Percentiles rank a stretch among this genome's conserved stretches.
phyloP scores from a whole-genome alignment of 2,888 invertebrate genomes.

The Drosophila longiperda region DNA sequence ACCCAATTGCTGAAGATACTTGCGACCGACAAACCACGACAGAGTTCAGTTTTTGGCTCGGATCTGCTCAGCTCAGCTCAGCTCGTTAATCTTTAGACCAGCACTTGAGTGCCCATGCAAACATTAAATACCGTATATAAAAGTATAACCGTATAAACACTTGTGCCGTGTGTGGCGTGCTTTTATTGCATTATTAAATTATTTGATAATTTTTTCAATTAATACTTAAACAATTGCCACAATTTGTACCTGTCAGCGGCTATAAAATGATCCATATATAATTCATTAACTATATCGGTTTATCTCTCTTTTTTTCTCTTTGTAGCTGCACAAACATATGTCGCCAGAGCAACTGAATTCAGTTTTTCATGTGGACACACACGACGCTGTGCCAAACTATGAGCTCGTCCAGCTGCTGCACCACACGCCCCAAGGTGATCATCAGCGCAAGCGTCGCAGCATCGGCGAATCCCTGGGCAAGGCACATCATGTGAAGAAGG shows the following conservation, averaged over 20 bases:
- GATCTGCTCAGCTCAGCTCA: conserved; percentile 38
- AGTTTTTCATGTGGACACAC: conserved; percentile 92
- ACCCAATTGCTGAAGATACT: conserved; percentile 76
- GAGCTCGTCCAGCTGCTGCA: conserved; percentile 92
- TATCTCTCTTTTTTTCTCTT: background rate
- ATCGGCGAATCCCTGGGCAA: conserved; percentile 72
- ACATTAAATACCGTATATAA: conserved; percentile 42
- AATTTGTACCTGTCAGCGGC: conserved; percentile 64
- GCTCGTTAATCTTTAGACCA: conserved; percentile 68
- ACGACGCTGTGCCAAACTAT: conserved; percentile 92
- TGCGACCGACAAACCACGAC: conserved; percentile 36
- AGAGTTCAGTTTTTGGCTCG: conserved; percentile 3
- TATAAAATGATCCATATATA: conserved; percentile 15
- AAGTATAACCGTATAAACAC: conserved; percentile 58
- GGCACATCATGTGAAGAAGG: conserved; percentile 85
- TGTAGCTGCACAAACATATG: conserved; percentile 95
- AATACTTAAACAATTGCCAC: conserved; percentile 67
- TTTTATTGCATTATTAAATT: conserved; percentile 65
- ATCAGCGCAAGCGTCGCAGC: conserved; percentile 77
- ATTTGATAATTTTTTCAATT: conserved; percentile 69
- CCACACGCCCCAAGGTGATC: conserved; percentile 82
- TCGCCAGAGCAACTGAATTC: conserved; percentile 91
- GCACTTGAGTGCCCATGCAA: conserved; percentile 36
- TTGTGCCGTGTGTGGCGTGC: conserved; percentile 32
- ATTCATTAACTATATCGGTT: conserved; percentile 16